A percentile compares a stretch with the other conserved stretches of the same genome.
These are phyloP conservation scores for Chlorodrepanis virens DNA, from an alignment of 2,113 vertebrate genomes.

Conservation along the genomic window DNA sequence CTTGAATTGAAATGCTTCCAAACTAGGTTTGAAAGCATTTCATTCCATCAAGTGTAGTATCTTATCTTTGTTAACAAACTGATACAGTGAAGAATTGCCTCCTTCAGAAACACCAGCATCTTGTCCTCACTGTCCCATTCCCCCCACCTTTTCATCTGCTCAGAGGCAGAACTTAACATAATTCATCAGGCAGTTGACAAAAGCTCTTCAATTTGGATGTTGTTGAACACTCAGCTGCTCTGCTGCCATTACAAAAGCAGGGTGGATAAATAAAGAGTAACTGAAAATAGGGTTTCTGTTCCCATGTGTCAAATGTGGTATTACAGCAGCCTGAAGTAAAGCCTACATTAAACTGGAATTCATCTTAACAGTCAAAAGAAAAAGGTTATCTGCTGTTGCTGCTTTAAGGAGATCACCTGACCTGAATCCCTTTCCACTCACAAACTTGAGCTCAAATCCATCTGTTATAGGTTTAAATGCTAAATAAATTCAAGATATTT, in stretches of 20 bases:
- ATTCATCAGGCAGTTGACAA: background rate
- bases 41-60: constrained; percentile 89
- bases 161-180: background rate
- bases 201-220: background rate
- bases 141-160: background rate
- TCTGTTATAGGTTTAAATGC: background rate
- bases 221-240: constrained; percentile 18
- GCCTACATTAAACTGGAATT: background rate
- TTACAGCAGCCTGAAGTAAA: background rate
- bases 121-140: background rate
- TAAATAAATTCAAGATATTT: background rate
- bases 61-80: constrained; percentile 93
- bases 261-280: background rate
- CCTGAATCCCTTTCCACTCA: background rate
- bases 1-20: constrained; percentile 70
- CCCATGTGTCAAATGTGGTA: accelerated
- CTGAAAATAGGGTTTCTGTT: background rate
- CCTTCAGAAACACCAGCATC: constrained; percentile 83
- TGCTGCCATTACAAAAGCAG: background rate
- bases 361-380: background rate
- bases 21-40: constrained; percentile 72
- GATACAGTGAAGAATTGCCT: constrained; percentile 83
- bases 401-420: background rate
- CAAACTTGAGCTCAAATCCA: background rate
- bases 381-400: background rate